These are phyloP conservation scores for Drosophila ogumai DNA, from an alignment of 1,140 invertebrate species.

Conservation along the genomic window DNA sequence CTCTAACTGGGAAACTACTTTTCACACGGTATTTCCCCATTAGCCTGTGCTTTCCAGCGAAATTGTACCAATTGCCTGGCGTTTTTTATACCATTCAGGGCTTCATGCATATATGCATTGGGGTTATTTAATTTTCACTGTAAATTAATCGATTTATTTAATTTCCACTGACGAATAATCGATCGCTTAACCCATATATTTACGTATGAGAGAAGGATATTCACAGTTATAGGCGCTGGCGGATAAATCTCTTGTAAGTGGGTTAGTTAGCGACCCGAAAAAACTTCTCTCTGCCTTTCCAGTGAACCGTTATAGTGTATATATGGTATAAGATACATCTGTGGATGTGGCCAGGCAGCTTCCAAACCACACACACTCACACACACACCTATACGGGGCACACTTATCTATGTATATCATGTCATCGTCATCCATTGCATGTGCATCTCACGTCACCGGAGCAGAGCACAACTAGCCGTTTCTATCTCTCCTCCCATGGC, in stretches of 20 bases:
- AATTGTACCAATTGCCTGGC: constrained; percentile 1
- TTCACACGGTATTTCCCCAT: constrained; percentile 42
- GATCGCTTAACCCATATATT: constrained; percentile 22
- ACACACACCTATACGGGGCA: not conserved
- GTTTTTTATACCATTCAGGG: not conserved
- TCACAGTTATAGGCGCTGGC: constrained; percentile 36
- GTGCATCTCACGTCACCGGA: constrained; percentile 54
- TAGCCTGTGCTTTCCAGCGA: constrained; percentile 2
- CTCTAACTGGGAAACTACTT: not conserved
- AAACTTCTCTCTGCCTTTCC: constrained; percentile 29
- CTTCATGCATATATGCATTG: constrained; percentile 24
- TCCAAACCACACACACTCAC: constrained; percentile 1
- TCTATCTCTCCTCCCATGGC: constrained; percentile 5
- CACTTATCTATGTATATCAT: constrained; percentile 49
- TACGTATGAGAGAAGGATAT: constrained; percentile 20
- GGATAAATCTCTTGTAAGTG: constrained; percentile 28
- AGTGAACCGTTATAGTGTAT: constrained; percentile 41
- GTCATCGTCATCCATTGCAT: constrained; percentile 57
- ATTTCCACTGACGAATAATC: constrained; percentile 12
- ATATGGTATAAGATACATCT: not conserved
- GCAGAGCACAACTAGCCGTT: constrained; percentile 6
- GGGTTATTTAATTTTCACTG: not conserved
- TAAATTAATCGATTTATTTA: constrained; percentile 20
- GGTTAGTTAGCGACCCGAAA: constrained; percentile 47
- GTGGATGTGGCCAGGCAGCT: constrained; percentile 31